A percentile compares a stretch with the other conserved stretches of the same genome.
These are phyloP conservation scores for Mactromeris polynyma DNA, from an alignment of 2,888 invertebrate species.

Conservation along the genomic window DNA sequence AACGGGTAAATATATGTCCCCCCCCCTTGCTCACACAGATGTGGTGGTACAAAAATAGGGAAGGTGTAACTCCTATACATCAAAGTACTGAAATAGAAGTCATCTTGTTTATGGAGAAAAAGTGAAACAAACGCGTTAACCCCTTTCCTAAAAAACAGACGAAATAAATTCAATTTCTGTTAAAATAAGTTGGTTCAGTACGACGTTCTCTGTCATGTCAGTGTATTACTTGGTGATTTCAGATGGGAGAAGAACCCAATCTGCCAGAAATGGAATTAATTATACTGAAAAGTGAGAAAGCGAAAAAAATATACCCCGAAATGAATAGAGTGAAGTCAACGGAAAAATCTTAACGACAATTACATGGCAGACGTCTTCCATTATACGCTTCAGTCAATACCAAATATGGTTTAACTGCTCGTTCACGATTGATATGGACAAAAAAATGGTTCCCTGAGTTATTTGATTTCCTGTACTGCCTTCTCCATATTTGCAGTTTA, in stretches of 20 bases:
- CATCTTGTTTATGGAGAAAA: too few species aligned
- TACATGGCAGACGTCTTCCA: background rate
- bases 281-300: background rate
- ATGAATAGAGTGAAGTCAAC: background rate
- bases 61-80: too few species aligned
- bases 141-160: background rate
- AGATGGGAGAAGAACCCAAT: background rate
- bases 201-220: background rate
- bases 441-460: background rate
- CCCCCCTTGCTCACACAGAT: too few species aligned
- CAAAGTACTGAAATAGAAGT: too few species aligned
- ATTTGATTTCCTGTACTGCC: background rate
- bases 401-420: background rate
- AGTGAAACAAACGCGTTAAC: too few species aligned
- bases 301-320: background rate
- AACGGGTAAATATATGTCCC: too few species aligned
- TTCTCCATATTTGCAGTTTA: too few species aligned
- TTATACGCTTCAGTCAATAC: background rate
- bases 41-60: too few species aligned
- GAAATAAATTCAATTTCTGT: background rate
- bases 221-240: background rate
- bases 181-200: background rate
- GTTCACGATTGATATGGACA: background rate
- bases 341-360: background rate
- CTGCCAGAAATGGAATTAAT: background rate